A percentile compares a stretch with the other conserved stretches of the same genome.
These are phyloP conservation scores for Drosophila niveifrons DNA, from an alignment of 2,888 invertebrate species.

Conservation along the genomic window DNA sequence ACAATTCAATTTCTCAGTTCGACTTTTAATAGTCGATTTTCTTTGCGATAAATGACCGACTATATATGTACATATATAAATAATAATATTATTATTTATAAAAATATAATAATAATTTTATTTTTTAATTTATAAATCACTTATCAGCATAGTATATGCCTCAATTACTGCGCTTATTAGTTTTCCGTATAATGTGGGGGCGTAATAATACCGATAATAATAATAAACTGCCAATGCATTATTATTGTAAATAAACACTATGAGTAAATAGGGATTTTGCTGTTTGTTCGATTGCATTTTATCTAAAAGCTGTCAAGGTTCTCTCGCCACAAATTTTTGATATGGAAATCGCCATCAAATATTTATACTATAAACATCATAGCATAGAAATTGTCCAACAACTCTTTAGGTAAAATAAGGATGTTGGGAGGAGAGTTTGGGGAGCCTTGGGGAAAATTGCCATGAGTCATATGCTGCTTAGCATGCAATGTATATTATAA, in stretches of 20 bases:
- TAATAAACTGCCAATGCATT: background rate
- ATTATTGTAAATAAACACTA: constrained; percentile 1
- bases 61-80: too few species aligned
- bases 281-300: constrained; percentile 7
- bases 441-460: background rate
- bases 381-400: background rate
- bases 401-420: background rate
- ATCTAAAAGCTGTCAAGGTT: constrained; percentile 2
- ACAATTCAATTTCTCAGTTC: too few species aligned
- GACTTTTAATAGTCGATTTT: too few species aligned
- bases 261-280: background rate
- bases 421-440: background rate
- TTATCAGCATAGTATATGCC: too few species aligned
- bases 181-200: background rate
- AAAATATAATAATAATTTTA: too few species aligned
- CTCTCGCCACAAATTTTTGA: background rate
- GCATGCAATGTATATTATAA: constrained; percentile 14
- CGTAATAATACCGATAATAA: background rate
- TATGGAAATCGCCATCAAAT: background rate
- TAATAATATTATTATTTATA: too few species aligned
- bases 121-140: too few species aligned
- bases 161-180: background rate
- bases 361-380: background rate
- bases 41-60: too few species aligned
- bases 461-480: constrained; percentile 22